Conservation (phyloP, 1,140 invertebrate genomes). For the Glomeris maerens region DNA sequence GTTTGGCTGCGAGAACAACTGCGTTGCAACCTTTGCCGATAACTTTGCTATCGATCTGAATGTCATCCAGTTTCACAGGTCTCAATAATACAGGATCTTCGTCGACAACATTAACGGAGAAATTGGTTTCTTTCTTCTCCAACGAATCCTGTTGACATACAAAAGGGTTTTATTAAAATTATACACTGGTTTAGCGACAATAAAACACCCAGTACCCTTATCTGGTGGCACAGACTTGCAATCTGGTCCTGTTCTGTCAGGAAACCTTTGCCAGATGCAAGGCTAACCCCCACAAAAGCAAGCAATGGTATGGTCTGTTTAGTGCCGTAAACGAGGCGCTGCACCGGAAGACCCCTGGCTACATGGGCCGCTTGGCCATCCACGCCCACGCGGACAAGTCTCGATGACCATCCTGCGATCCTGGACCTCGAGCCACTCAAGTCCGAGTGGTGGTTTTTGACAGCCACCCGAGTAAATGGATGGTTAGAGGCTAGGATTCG, state of each 20-base stretch:
- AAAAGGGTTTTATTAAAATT: constrained; percentile 5
- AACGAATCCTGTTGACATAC: constrained; percentile 11
- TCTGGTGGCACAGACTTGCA: constrained; percentile 62
- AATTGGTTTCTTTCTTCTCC: constrained; percentile 10
- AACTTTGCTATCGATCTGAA: constrained; percentile 49
- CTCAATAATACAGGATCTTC: constrained; percentile 20
- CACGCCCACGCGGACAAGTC: no score
- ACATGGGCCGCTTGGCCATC: no score
- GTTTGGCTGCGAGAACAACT: constrained; percentile 56
- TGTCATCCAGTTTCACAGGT: constrained; percentile 32
- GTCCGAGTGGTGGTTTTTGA: no score
- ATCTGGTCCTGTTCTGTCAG: constrained; percentile 64
- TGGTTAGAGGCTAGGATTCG: no score
- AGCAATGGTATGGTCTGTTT: constrained; percentile 51
- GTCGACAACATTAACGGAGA: constrained; percentile 7
- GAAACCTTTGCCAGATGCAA: constrained; percentile 52
- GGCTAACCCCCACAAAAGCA: constrained; percentile 54
- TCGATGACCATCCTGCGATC: no score
- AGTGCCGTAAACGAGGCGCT: constrained; percentile 46
- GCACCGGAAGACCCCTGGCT: no score
- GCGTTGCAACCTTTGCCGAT: constrained; percentile 71
- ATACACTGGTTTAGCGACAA: background rate
- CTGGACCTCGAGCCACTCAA: no score
- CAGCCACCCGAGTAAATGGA: no score
- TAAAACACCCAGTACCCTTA: constrained; percentile 38